Percentiles rank a stretch among this genome's conserved stretches.
phyloP scores from a whole-genome alignment of 2,888 invertebrate species.

The Gibbula magus region DNA sequence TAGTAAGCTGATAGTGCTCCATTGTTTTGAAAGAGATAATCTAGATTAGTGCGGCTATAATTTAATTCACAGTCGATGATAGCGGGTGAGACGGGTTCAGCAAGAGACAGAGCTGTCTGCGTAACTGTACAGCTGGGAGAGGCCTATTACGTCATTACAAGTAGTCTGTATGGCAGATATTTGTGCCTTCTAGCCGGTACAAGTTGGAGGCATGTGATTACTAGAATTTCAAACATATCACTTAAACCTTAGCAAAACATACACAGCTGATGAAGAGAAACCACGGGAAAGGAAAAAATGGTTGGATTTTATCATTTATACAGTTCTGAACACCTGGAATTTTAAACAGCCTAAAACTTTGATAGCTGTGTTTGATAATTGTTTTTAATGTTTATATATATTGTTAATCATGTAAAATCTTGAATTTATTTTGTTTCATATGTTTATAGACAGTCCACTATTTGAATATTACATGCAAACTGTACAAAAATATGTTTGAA shows the following conservation, averaged over 20 bases:
- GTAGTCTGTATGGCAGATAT: neutral
- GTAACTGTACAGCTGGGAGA: neutral
- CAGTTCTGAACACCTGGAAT: no score
- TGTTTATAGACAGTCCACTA: neutral
- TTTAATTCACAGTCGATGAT: slow-evolving; percentile 8
- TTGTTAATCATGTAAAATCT: neutral
- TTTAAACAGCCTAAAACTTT: no score
- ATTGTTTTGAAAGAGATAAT: slow-evolving; percentile 13
- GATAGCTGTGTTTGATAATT: no score
- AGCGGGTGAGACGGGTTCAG: neutral
- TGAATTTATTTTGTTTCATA: neutral
- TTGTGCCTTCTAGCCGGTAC: neutral
- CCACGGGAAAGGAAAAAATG: no score
- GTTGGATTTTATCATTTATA: no score
- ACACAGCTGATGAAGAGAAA: neutral
- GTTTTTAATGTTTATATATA: no score
- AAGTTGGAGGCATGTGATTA: neutral
- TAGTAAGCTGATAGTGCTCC: neutral
- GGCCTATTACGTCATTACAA: neutral
- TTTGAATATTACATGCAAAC: neutral
- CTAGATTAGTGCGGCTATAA: slow-evolving; percentile 13
- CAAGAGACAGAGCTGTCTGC: neutral
- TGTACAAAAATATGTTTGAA: neutral
- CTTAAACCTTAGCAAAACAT: neutral
- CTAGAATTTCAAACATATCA: slow-evolving; percentile 8